A percentile compares a stretch with the other conserved stretches of the same genome.
These are phyloP conservation scores for Lagopus leucura DNA, from an alignment of 2,113 vertebrate genomes.

Conservation along the genomic window DNA sequence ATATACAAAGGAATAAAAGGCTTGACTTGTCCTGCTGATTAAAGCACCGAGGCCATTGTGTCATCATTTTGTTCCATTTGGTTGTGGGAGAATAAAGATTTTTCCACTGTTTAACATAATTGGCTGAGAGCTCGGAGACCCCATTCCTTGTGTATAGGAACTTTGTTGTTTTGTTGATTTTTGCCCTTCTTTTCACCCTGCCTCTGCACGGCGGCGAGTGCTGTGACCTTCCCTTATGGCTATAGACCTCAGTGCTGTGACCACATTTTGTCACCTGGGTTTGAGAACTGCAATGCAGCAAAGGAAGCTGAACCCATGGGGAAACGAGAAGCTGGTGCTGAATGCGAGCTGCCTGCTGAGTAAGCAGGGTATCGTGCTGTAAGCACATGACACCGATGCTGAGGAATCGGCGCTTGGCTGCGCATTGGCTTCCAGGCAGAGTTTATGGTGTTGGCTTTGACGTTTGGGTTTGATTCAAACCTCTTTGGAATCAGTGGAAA, in stretches of 20 bases:
- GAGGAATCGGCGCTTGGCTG: not conserved
- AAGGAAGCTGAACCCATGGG: not conserved
- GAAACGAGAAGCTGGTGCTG: not conserved
- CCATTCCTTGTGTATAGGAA: not conserved
- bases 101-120: conserved; percentile 62
- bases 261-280: not conserved
- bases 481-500: conserved; percentile 37
- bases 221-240: not conserved
- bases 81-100: conserved; percentile 64
- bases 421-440: not conserved
- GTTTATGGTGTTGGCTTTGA: conserved; percentile 59
- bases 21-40: conserved; percentile 76
- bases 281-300: conserved; percentile 36
- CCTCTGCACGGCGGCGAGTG: not conserved
- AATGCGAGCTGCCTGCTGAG: conserved; percentile 20
- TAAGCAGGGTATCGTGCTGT: not conserved
- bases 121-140: not conserved
- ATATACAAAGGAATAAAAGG: conserved; percentile 78
- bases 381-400: not conserved
- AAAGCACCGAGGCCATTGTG: conserved; percentile 59
- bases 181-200: not conserved
- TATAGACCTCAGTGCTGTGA: not conserved
- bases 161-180: conserved; percentile 18
- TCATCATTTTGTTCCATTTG: conserved; percentile 64
- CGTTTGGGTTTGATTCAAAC: conserved; percentile 42